Base-by-base conservation (phyloP, 35 echinoderm and acorn worm genomes). In the Ptychodera flava region DNA sequence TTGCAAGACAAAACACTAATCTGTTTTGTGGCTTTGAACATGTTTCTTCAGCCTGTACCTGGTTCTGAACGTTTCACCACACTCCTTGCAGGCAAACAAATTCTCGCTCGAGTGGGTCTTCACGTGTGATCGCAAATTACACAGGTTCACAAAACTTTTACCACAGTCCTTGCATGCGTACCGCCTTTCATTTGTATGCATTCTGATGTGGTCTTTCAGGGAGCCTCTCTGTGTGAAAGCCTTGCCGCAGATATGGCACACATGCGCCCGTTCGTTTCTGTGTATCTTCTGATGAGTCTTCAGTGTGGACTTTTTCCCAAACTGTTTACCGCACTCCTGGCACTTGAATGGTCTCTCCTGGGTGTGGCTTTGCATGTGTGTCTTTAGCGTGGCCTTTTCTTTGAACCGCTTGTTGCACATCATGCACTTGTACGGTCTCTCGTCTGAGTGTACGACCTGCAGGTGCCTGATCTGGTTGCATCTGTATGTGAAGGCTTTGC, bases 351-450 rank as follows among this genome's bases (percentile, higher is more conserved):
- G 36, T 31, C 52, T 87, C 29, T 75, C 31, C 16, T 91, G 53
- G 0, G 33, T 79, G 75, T 91, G 89, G 15, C 76, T 85, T 30
- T 78, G 52, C 35, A 79, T 76, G 31, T 87, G 86, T 30, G 36
- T 35, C 35, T 78, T 87, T 28, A 32, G 79, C 34, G 79, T 34
- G 77, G 36, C 79, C 79, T 87, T 34, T 33, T 35, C 36, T 87
- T 87, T 87, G 35, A 87, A 87, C 22, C 32, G 36, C 38, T 87
- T 87, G n/a, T 79, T 79, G 34, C 86, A 87, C 16, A 33, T 79
- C 15, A 79, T 45, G 36, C 86, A 87, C 6, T 35, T 29, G 28
- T 33, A 87, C 14, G 86, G 86, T 78, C 79, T 87, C 33, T 80
- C 77, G 37, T 79, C 31, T 28, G 86, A 33, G 77, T 87, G 86